Evolutionary conservation across 2,888 invertebrate genomes (phyloP).

Genomic region (Xylophagus ater): DNA sequence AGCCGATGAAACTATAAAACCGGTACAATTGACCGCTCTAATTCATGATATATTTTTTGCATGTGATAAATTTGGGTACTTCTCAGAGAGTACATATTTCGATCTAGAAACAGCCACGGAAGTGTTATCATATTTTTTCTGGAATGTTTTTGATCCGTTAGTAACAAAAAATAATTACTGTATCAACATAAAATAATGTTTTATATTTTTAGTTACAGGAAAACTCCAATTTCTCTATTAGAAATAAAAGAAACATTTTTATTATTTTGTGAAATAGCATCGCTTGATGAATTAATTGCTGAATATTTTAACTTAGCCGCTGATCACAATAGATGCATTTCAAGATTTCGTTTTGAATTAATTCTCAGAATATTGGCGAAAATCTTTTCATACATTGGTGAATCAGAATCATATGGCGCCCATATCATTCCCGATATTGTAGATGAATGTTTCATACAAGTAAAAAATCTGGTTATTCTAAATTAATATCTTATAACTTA

Average conservation of each 20-base stretch:
- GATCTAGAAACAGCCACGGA: slow-evolving; percentile 28
- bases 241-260: slow-evolving; percentile 35
- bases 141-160: slow-evolving; percentile 38
- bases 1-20: slow-evolving; percentile 27
- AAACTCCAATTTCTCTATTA: slow-evolving; percentile 31
- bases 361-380: slow-evolving; percentile 31
- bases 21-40: slow-evolving; percentile 33
- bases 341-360: slow-evolving; percentile 31
- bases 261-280: slow-evolving; percentile 31
- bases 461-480: slow-evolving; percentile 14
- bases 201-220: slow-evolving; percentile 26
- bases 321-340: slow-evolving; percentile 29
- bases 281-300: slow-evolving; percentile 27
- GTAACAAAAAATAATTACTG: slow-evolving; percentile 12
- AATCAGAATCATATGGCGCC: slow-evolving; percentile 29
- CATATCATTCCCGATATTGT: slow-evolving; percentile 28
- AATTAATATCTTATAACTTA: not conserved
- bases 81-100: slow-evolving; percentile 22
- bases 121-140: slow-evolving; percentile 34
- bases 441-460: slow-evolving; percentile 31
- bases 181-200: not conserved
- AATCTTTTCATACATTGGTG: slow-evolving; percentile 33
- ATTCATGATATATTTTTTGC: slow-evolving; percentile 36
- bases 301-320: slow-evolving; percentile 30
- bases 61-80: slow-evolving; percentile 33